These are phyloP conservation scores for Promerops cafer DNA, from an alignment of 2,113 vertebrate genomes.

Conservation along the genomic window DNA sequence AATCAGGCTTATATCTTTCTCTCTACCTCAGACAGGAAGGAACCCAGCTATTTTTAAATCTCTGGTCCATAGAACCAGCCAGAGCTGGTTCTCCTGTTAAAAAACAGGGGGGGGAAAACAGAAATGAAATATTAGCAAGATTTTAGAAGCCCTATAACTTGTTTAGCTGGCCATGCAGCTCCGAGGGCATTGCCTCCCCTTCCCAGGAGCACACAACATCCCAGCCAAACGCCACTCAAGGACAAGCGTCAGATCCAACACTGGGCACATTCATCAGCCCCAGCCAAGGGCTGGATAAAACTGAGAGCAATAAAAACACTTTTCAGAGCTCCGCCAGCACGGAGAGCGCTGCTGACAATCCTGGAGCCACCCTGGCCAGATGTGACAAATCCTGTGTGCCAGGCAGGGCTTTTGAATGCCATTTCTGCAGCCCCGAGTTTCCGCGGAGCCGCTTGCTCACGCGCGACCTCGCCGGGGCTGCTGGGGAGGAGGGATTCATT, in stretches of 20 bases:
- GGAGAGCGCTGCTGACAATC: fast-evolving
- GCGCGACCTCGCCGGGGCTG: neutral
- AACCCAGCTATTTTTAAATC: constrained; percentile 63
- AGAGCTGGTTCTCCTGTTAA: neutral
- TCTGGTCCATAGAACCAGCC: neutral
- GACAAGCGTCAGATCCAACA: neutral
- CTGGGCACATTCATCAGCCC: neutral
- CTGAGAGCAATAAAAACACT: neutral
- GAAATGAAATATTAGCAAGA: neutral
- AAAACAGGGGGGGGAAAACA: fast-evolving
- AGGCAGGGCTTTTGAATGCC: neutral
- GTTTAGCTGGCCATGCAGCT: neutral
- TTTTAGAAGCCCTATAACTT: neutral
- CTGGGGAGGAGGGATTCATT: neutral
- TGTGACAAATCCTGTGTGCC: neutral
- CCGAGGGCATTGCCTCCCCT: neutral
- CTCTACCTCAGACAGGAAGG: constrained; percentile 65
- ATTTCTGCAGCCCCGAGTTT: neutral
- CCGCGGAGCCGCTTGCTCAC: neutral
- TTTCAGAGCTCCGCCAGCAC: neutral
- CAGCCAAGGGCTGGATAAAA: fast-evolving
- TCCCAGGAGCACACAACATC: neutral
- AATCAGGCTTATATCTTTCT: constrained; percentile 66
- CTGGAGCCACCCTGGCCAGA: neutral
- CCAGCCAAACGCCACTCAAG: neutral